Conservation (phyloP, 2,113 vertebrate genomes). For the Nansenia antarctica region DNA sequence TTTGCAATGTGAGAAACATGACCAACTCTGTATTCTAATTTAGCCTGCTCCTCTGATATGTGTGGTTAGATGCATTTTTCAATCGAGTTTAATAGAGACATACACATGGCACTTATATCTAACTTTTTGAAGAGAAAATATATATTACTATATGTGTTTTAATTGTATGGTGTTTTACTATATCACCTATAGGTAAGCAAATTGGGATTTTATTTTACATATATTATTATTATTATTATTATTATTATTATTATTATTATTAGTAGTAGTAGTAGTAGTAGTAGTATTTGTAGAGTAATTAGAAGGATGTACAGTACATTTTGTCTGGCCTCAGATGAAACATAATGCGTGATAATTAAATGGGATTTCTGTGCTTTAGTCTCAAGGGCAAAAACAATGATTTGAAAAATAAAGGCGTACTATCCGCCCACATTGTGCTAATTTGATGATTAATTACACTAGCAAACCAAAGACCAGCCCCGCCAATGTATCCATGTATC, state of each 20-base stretch:
- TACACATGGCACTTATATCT: too few species aligned
- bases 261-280: too few species aligned
- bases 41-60: neutral
- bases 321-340: slow-evolving; percentile 30
- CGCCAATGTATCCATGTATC: slow-evolving; percentile 12
- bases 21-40: neutral
- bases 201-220: neutral
- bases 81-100: neutral
- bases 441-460: slow-evolving; percentile 60
- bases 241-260: slow-evolving; percentile 22
- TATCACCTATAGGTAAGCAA: neutral
- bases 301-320: slow-evolving; percentile 26
- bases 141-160: too few species aligned
- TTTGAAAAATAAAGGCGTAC: slow-evolving; percentile 38
- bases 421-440: slow-evolving; percentile 49
- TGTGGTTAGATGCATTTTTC: neutral
- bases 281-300: too few species aligned
- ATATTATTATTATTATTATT: neutral
- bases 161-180: neutral
- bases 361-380: slow-evolving; percentile 44
- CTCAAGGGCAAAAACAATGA: slow-evolving; percentile 59
- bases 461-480: slow-evolving; percentile 37
- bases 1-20: slow-evolving; percentile 27
- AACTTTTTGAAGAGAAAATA: too few species aligned
- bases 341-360: slow-evolving; percentile 30